These are phyloP conservation scores for Epinotia bilunana DNA, from an alignment of 2,888 invertebrate species.

Conservation along the genomic window DNA sequence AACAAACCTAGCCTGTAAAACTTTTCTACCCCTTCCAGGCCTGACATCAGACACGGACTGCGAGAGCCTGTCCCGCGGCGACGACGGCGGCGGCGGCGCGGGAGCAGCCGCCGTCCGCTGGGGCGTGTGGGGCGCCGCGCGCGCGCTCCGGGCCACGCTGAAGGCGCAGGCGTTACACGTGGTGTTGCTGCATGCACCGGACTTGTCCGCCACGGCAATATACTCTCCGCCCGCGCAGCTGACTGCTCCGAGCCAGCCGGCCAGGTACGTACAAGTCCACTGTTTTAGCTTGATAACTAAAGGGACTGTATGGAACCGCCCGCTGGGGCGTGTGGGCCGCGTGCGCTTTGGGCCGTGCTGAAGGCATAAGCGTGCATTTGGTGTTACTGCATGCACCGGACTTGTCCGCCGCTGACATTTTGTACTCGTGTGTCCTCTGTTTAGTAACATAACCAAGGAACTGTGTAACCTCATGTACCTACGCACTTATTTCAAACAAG, in stretches of 20 bases:
- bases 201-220: constrained; percentile 86
- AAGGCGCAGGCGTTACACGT: constrained; percentile 89
- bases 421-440: constrained; percentile 50
- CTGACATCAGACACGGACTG: constrained; percentile 79
- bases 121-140: constrained; percentile 92
- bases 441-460: not conserved
- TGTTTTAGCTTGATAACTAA: not conserved
- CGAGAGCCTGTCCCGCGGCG: constrained; percentile 68
- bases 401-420: constrained; percentile 85
- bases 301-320: constrained; percentile 71
- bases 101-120: constrained; percentile 86
- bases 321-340: too few relatives aligned
- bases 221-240: constrained; percentile 85
- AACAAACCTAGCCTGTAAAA: not conserved
- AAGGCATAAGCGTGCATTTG: constrained; percentile 86
- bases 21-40: constrained; percentile 57
- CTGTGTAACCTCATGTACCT: not conserved
- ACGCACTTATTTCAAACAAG: not conserved
- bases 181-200: constrained; percentile 89
- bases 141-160: constrained; percentile 88
- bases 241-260: constrained; percentile 73
- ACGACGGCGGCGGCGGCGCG: constrained; percentile 67
- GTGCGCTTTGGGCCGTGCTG: too few relatives aligned
- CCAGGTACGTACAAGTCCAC: constrained; percentile 60
- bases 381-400: constrained; percentile 90